A percentile compares a stretch with the other conserved stretches of the same genome.
Conservation (phyloP, 1,140 invertebrate species). For the Drosophila gunungcola region DNA sequence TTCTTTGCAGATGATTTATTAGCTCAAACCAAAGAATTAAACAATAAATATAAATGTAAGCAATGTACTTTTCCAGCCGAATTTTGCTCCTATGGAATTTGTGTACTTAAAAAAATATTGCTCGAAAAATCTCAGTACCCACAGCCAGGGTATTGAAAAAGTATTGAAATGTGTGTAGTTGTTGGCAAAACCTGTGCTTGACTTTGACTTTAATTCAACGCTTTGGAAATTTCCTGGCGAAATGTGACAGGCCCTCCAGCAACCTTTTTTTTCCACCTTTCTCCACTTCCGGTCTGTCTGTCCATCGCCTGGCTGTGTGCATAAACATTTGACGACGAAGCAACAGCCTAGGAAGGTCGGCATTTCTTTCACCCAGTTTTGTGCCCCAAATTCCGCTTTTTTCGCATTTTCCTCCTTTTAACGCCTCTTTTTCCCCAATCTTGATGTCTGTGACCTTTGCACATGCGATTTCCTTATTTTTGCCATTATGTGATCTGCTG, state of each 20-base stretch:
- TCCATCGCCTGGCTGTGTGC: slow-evolving; percentile 42
- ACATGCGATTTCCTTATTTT: slow-evolving; percentile 81
- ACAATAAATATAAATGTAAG: too few relatives aligned
- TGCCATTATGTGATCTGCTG: slow-evolving; percentile 67
- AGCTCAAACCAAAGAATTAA: too few relatives aligned
- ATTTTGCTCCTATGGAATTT: too few relatives aligned
- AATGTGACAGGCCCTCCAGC: slow-evolving; percentile 5
- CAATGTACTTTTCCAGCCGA: too few relatives aligned
- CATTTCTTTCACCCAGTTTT: background rate
- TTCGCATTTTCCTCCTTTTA: background rate
- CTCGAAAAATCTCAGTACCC: background rate
- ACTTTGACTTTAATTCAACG: slow-evolving; percentile 71
- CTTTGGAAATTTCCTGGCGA: slow-evolving; percentile 62
- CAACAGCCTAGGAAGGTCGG: slow-evolving; percentile 11
- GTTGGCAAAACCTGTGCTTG: slow-evolving; percentile 49
- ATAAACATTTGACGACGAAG: slow-evolving; percentile 61
- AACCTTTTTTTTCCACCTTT: background rate
- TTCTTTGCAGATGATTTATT: too few relatives aligned
- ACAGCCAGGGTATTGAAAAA: background rate
- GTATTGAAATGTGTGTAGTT: background rate
- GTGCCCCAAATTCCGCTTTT: background rate
- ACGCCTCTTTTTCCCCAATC: background rate
- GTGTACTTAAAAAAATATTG: background rate
- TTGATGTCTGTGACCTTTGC: slow-evolving; percentile 46
- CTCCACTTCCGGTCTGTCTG: slow-evolving; percentile 26